Conservation (phyloP, 1,140 invertebrate genomes). For the Littorina saxatilis region DNA sequence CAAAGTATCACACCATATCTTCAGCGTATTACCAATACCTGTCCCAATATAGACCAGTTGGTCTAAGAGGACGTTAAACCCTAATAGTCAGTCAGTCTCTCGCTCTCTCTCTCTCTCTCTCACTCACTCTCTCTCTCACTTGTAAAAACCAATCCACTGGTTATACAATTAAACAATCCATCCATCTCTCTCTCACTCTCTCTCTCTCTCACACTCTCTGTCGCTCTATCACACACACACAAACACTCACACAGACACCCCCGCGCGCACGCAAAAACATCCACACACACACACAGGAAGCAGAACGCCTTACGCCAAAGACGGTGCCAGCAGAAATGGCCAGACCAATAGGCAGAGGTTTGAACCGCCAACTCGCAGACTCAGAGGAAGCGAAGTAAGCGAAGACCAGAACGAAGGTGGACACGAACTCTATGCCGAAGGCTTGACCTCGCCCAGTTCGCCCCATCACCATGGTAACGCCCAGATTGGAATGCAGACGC, state of each 20-base stretch:
- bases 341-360: conserved; percentile 88
- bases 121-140: too few species aligned
- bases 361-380: conserved; percentile 88
- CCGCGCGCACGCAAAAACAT: not conserved
- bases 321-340: conserved; percentile 40
- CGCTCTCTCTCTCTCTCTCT: too few species aligned
- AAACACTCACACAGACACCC: not conserved
- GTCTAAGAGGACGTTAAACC: too few species aligned
- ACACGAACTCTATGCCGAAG: conserved; percentile 87
- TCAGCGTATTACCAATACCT: too few species aligned
- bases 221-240: conserved; percentile 4
- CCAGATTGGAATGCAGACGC: conserved; percentile 38
- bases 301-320: conserved; percentile 40
- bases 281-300: not conserved
- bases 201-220: too few species aligned
- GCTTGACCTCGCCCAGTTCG: conserved; percentile 79
- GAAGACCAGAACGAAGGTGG: conserved; percentile 91
- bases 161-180: too few species aligned
- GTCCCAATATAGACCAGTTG: too few species aligned
- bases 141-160: too few species aligned
- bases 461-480: conserved; percentile 47
- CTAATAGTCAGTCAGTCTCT: too few species aligned
- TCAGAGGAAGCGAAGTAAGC: conserved; percentile 84
- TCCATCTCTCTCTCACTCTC: too few species aligned
- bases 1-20: too few species aligned